These are phyloP conservation scores for Macroramphosus scolopax DNA, from an alignment of 2,797 vertebrate genomes.

Conservation along the genomic window DNA sequence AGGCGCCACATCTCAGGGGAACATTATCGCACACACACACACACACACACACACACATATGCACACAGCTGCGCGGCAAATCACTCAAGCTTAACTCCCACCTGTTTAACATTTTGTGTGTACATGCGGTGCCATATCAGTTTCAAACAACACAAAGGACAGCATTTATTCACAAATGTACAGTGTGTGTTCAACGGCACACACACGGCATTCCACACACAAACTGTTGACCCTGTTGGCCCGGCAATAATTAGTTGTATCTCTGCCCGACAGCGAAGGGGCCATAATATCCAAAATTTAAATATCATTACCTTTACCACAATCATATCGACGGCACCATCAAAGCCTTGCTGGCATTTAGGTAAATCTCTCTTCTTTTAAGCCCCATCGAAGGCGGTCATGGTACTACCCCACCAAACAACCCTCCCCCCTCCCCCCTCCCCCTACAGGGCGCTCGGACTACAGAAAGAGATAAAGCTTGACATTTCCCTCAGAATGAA, in stretches of 20 bases:
- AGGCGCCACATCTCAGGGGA: constrained; percentile 51
- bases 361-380: constrained; percentile 52
- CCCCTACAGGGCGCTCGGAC: constrained; percentile 29
- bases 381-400: constrained; percentile 40
- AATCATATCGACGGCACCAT: constrained; percentile 29
- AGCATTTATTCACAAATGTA: constrained; percentile 21
- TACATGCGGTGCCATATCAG: constrained; percentile 37
- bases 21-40: constrained; percentile 37
- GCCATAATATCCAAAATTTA: constrained; percentile 18
- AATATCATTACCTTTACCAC: constrained; percentile 43
- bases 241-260: constrained; percentile 25
- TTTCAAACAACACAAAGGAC: constrained; percentile 45
- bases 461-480: constrained; percentile 49
- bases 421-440: constrained; percentile 5
- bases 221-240: constrained; percentile 8
- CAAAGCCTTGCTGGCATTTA: constrained; percentile 62
- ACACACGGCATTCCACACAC: constrained; percentile 6
- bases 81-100: constrained; percentile 65
- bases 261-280: constrained; percentile 7
- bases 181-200: constrained; percentile 7
- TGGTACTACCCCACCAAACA: neutral
- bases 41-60: constrained; percentile 19
- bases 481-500: constrained; percentile 62
- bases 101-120: constrained; percentile 65
- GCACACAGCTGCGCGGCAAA: constrained; percentile 26